These are phyloP conservation scores for Sarcophaga carnaria DNA, from an alignment of 2,888 invertebrate genomes.

Conservation along the genomic window DNA sequence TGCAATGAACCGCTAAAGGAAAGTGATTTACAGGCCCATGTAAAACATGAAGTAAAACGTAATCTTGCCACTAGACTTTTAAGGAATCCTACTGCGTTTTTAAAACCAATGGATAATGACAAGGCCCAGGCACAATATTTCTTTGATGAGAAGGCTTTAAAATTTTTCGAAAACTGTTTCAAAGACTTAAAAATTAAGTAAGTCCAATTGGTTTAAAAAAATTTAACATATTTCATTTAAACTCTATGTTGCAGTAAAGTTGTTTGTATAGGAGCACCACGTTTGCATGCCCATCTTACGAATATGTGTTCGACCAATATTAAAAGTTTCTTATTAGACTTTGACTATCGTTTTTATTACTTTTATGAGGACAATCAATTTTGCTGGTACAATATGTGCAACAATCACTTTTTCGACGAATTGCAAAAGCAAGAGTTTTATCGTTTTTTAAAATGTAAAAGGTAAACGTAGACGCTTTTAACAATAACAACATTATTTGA, in stretches of 20 bases:
- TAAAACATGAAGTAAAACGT: slow-evolving; percentile 83
- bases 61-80: slow-evolving; percentile 85
- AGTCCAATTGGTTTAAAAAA: slow-evolving; percentile 56
- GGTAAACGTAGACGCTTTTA: slow-evolving; percentile 79
- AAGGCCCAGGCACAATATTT: slow-evolving; percentile 94
- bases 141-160: slow-evolving; percentile 87
- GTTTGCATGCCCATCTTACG: slow-evolving; percentile 87
- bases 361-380: slow-evolving; percentile 87
- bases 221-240: not conserved
- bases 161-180: slow-evolving; percentile 86
- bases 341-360: slow-evolving; percentile 88
- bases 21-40: slow-evolving; percentile 82
- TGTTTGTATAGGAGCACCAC: slow-evolving; percentile 93
- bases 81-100: slow-evolving; percentile 85
- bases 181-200: slow-evolving; percentile 85
- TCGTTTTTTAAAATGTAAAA: slow-evolving; percentile 84
- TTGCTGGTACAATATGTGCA: slow-evolving; percentile 95
- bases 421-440: slow-evolving; percentile 84
- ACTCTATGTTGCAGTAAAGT: slow-evolving; percentile 83
- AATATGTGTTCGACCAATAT: slow-evolving; percentile 79
- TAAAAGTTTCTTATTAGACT: slow-evolving; percentile 89
- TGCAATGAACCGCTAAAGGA: slow-evolving; percentile 84
- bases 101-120: slow-evolving; percentile 87
- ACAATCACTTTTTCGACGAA: slow-evolving; percentile 90
- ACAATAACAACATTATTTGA: not conserved